Base-by-base conservation (phyloP, 1,140 invertebrate genomes). In the Drosophila miranda region DNA sequence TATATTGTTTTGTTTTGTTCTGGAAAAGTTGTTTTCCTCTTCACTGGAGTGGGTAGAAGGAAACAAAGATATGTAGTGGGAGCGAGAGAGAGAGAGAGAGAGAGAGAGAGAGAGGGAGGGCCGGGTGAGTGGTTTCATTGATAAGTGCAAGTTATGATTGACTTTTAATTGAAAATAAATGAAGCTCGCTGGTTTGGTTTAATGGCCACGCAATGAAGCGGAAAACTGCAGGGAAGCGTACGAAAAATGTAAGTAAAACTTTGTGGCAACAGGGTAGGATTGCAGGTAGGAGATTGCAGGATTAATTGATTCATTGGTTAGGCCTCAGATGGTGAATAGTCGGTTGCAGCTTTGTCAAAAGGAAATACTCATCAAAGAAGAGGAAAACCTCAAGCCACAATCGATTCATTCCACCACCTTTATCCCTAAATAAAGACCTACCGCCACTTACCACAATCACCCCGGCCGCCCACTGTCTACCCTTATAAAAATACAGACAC, bases 91-190 rank as follows among this genome's bases (percentile, higher is more conserved):
- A 11, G 30, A 11, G 9, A 23, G 9, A 9, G 2, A 8, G 49
- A 1, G 21, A 13, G 11, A 5, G 34, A 11, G 30, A 11, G 9
- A 23, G 9, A 9, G 2, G 11, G 49, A 1, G 21, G 19, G 2
- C 8, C 7, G 52, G 6, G 50, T 43, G 21, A 42, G 53, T 11
- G 48, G 34, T 14, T 45, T 56, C 44, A 61, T 60, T 58, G 62
- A 74, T 82, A 61, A 78, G 78, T 81, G 53, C 52, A 82, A 64
- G 63, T 67, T 82, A 70, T 78, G 78, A 82, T 82, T 78, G 76
- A 78, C 79, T 83, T 82, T 78, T 82, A 83, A 82, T 78, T 83
- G 75, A 56, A 82, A 83, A 75, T 70, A 83, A 78, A 75, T 78
- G 63, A 66, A 75, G 64, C 64, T 42, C 45, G 38, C 50, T 67